Conservation (phyloP, 1,140 invertebrate genomes). For the Vanessa tameamea region DNA sequence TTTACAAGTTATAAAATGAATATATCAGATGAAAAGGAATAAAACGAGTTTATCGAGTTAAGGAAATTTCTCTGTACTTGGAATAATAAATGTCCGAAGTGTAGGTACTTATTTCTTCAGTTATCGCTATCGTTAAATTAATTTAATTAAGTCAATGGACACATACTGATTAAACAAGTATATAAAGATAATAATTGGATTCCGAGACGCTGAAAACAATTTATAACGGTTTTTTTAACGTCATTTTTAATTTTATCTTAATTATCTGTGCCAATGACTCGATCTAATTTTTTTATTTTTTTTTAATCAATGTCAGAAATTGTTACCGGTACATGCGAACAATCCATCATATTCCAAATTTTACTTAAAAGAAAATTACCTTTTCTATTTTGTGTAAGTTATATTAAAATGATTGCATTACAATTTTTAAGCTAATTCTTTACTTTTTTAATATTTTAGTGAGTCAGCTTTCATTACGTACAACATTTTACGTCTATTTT, state of each 20-base stretch:
- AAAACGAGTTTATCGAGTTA: conserved; percentile 13
- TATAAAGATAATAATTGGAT: background rate
- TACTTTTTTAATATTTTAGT: too few relatives aligned
- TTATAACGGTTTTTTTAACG: background rate
- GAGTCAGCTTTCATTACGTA: too few relatives aligned
- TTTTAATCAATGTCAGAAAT: too few relatives aligned
- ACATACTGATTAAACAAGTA: background rate
- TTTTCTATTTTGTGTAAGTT: too few relatives aligned
- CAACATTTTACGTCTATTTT: too few relatives aligned
- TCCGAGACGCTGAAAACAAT: background rate
- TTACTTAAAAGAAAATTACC: too few relatives aligned
- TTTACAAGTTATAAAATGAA: background rate
- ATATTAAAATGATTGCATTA: too few relatives aligned
- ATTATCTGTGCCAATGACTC: conserved; percentile 3
- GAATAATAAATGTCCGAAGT: conserved; percentile 5
- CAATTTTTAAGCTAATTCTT: too few relatives aligned
- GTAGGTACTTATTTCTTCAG: background rate
- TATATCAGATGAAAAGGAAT: background rate
- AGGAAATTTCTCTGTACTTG: conserved; percentile 6
- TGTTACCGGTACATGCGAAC: too few relatives aligned
- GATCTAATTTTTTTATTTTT: background rate
- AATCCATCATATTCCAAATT: too few relatives aligned
- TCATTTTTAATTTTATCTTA: background rate
- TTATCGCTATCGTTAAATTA: background rate
- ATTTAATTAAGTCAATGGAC: conserved; percentile 1